phyloP scores from a whole-genome alignment of 2,888 invertebrate genomes.

The Electrophaes corylata region DNA sequence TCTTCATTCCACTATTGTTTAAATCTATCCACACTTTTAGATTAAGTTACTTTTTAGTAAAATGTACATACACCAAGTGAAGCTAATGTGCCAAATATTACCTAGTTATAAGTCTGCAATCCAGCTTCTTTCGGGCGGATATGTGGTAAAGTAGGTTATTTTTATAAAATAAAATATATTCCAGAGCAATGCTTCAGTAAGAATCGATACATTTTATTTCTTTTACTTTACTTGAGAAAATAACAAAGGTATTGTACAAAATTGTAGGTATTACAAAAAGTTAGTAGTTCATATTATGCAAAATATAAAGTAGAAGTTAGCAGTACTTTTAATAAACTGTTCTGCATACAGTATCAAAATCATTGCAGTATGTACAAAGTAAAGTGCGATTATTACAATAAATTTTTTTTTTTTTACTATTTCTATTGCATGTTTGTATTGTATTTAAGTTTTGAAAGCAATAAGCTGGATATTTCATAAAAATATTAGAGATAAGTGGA shows the following conservation, averaged over 20 bases:
- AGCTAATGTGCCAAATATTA: slow-evolving; percentile 28
- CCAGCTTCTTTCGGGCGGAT: neutral
- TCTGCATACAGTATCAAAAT: neutral
- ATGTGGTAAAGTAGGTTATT: neutral
- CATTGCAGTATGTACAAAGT: too few relatives aligned
- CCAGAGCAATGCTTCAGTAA: neutral
- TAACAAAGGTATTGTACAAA: neutral
- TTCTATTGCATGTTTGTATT: slow-evolving; percentile 34
- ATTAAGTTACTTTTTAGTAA: slow-evolving; percentile 5
- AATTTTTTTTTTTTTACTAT: slow-evolving; percentile 23
- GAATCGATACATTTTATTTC: too few relatives aligned
- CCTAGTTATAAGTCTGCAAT: slow-evolving; percentile 7
- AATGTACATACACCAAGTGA: slow-evolving; percentile 28
- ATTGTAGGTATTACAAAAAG: too few relatives aligned
- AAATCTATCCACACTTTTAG: neutral
- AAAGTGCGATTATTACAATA: too few relatives aligned
- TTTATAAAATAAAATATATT: neutral
- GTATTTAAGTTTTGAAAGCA: slow-evolving; percentile 59
- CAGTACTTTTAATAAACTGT: too few relatives aligned
- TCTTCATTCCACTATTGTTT: neutral
- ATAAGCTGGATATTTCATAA: slow-evolving; percentile 61
- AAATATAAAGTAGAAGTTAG: too few relatives aligned
- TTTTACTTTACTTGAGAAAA: neutral
- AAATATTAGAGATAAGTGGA: slow-evolving; percentile 46
- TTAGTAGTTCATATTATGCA: too few relatives aligned